These are phyloP conservation scores for Asteroscopus sphinx DNA, from an alignment of 2,888 invertebrate genomes.

Conservation along the genomic window DNA sequence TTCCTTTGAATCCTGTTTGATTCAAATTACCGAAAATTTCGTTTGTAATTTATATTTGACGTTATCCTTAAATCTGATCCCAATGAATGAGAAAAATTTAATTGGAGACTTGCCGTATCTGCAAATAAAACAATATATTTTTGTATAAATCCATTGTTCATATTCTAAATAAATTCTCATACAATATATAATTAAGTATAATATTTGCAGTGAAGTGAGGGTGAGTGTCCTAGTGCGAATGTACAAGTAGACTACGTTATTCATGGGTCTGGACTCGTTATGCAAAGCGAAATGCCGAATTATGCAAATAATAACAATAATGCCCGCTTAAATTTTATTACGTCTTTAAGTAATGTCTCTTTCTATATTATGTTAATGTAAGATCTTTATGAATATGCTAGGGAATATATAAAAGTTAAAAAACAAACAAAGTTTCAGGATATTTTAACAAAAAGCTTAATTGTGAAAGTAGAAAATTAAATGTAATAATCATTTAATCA, in stretches of 20 bases:
- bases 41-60: constrained; percentile 24
- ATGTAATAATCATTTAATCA: no score
- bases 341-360: constrained; percentile 63
- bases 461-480: no score
- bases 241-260: constrained; percentile 69
- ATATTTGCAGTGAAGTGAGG: constrained; percentile 55
- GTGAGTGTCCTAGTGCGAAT: constrained; percentile 65
- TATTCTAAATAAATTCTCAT: constrained; percentile 37
- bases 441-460: no score
- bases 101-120: constrained; percentile 19
- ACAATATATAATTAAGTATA: constrained; percentile 37
- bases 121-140: constrained; percentile 23
- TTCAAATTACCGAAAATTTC: constrained; percentile 28
- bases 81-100: constrained; percentile 32
- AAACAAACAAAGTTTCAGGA: no score
- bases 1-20: constrained; percentile 37
- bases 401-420: no score
- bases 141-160: constrained; percentile 28
- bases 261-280: constrained; percentile 75
- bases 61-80: constrained; percentile 31
- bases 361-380: constrained; percentile 56
- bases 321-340: constrained; percentile 72
- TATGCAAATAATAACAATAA: constrained; percentile 80
- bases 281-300: constrained; percentile 79
- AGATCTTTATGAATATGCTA: constrained; percentile 25